Conservation (phyloP, 2,888 invertebrate genomes). For the Colostygia pectinataria region DNA sequence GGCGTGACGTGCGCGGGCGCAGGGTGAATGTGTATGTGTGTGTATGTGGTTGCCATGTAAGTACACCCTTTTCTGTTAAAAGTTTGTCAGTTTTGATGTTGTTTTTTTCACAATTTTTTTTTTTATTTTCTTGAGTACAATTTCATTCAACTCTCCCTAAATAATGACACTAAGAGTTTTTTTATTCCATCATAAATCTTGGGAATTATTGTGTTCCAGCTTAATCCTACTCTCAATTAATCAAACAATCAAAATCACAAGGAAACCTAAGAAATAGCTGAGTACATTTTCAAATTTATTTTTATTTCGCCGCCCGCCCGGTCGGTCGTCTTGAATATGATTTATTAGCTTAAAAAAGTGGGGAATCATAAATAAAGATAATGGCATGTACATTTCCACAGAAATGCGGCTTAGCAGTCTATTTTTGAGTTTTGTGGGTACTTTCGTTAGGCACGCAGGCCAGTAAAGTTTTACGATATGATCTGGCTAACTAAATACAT, state of each 20-base stretch:
- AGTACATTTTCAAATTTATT: constrained; percentile 26
- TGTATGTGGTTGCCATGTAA: constrained; percentile 39
- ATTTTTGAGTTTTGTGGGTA: constrained; percentile 61
- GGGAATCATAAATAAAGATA: constrained; percentile 34
- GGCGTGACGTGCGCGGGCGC: constrained; percentile 62
- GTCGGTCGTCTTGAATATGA: constrained; percentile 33
- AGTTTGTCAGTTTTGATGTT: too few species aligned
- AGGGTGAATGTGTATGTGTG: constrained; percentile 40
- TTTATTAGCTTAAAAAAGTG: constrained; percentile 33
- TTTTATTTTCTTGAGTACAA: too few species aligned
- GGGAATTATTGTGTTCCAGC: too few species aligned
- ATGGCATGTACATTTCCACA: constrained; percentile 34
- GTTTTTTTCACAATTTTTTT: too few species aligned
- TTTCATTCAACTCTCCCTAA: not conserved
- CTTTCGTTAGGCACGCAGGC: constrained; percentile 55
- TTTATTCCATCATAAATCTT: not conserved
- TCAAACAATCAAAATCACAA: not conserved
- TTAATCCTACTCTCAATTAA: not conserved
- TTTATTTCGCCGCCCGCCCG: constrained; percentile 27
- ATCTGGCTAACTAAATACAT: constrained; percentile 47
- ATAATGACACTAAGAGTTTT: not conserved
- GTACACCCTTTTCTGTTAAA: constrained; percentile 29
- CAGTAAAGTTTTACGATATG: constrained; percentile 68
- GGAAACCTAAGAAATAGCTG: constrained; percentile 4
- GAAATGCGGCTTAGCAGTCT: constrained; percentile 45